Evolutionary conservation across 1,140 invertebrate species (phyloP).

Genomic region (Trichomalopsis sarcophagae): DNA sequence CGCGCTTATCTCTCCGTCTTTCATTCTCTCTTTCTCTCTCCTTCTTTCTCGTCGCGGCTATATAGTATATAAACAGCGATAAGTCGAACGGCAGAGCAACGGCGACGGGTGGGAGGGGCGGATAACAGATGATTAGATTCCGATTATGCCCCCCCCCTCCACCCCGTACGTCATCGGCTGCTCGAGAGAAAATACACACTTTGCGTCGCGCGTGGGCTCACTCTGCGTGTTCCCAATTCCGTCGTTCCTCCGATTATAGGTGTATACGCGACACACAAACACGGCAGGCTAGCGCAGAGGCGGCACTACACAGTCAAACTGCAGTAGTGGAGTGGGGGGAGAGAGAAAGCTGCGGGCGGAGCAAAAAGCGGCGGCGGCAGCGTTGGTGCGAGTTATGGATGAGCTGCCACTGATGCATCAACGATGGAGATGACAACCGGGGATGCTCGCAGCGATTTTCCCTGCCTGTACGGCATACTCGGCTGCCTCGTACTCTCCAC

Average conservation of each 20-base stretch:
- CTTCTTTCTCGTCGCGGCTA: too few relatives aligned
- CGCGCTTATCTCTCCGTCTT: neutral
- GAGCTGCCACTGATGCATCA: conserved; percentile 54
- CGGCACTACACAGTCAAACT: neutral
- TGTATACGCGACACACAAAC: too few relatives aligned
- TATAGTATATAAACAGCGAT: neutral
- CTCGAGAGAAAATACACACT: neutral
- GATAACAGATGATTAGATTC: neutral
- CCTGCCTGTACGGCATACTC: conserved; percentile 70
- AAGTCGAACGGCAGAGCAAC: neutral
- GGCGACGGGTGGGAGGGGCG: neutral
- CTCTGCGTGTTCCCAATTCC: too few relatives aligned
- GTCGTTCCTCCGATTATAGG: too few relatives aligned
- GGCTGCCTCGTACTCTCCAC: conserved; percentile 84
- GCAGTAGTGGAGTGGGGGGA: neutral
- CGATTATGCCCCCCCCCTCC: too few relatives aligned
- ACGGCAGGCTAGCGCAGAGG: neutral
- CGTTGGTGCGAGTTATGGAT: conserved; percentile 34
- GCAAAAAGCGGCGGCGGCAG: conserved; percentile 15
- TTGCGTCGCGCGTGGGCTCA: neutral
- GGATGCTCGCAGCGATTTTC: conserved; percentile 59
- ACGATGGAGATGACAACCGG: conserved; percentile 66
- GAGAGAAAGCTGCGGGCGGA: neutral
- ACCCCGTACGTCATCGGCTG: neutral
- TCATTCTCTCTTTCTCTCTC: too few relatives aligned